A percentile compares a stretch with the other conserved stretches of the same genome.
phyloP scores from a whole-genome alignment of 2,113 vertebrate species.

The Melanostigma gelatinosum region DNA sequence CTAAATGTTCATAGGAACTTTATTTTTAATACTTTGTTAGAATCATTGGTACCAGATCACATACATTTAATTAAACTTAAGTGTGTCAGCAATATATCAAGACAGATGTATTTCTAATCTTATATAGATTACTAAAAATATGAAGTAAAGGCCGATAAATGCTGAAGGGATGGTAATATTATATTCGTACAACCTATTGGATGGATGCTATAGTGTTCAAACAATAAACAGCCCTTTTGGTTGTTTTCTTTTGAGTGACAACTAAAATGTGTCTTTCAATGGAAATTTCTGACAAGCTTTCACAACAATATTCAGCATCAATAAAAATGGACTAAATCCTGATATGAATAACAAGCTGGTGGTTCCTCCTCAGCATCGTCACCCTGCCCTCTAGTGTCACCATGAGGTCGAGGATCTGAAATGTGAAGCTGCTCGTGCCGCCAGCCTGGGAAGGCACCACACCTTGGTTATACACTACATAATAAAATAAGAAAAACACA shows the following conservation, averaged over 20 bases:
- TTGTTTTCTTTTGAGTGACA: neutral
- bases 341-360: neutral
- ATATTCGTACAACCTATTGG: neutral
- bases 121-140: neutral
- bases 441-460: neutral
- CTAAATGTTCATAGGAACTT: neutral
- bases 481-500: neutral
- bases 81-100: neutral
- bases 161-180: neutral
- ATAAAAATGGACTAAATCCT: neutral
- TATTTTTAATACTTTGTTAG: neutral
- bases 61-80: neutral
- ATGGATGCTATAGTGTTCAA: neutral
- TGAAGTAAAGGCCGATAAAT: neutral
- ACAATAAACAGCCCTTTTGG: neutral
- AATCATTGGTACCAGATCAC: neutral
- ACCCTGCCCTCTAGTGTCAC: constrained; percentile 63
- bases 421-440: neutral
- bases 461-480: neutral
- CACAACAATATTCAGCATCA: neutral
- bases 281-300: neutral
- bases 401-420: neutral
- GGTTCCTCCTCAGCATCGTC: neutral
- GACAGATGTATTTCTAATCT: neutral
- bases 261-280: neutral